A percentile compares a stretch with the other conserved stretches of the same genome.
Conservation (phyloP, 2,113 vertebrate species). For the Brienomyrus longianalis region DNA sequence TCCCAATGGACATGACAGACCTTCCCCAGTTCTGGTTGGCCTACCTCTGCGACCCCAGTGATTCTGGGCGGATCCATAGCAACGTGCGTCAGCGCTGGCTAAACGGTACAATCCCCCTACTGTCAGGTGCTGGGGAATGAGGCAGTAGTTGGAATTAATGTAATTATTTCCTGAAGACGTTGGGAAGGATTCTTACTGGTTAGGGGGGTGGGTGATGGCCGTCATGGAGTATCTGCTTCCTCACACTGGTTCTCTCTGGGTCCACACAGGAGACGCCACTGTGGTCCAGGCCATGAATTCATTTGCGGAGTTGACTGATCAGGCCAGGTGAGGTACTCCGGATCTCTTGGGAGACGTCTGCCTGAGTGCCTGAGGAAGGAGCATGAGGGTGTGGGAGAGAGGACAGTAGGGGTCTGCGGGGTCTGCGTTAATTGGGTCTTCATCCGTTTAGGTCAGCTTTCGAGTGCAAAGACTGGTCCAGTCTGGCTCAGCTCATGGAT, state of each 20-base stretch:
- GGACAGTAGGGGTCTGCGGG: background rate
- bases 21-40: constrained; percentile 67
- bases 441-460: constrained; percentile 47
- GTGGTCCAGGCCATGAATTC: constrained; percentile 65
- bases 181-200: background rate
- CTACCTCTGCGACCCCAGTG: constrained; percentile 68
- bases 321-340: constrained; percentile 48
- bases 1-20: constrained; percentile 54
- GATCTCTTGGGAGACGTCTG: background rate
- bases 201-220: background rate
- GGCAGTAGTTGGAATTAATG: background rate
- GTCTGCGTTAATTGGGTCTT: background rate
- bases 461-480: constrained; percentile 53
- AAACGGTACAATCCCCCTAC: constrained; percentile 43
- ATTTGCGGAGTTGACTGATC: constrained; percentile 67
- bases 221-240: background rate
- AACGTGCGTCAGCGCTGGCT: constrained; percentile 69
- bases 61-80: constrained; percentile 73
- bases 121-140: background rate
- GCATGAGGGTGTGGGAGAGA: too few species aligned
- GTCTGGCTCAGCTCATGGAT: constrained; percentile 65
- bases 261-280: constrained; percentile 53
- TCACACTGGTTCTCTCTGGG: background rate
- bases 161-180: background rate
- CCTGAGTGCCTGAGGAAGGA: background rate